These are phyloP conservation scores for Volucella bombylans DNA, from an alignment of 2,888 invertebrate species.

Conservation along the genomic window DNA sequence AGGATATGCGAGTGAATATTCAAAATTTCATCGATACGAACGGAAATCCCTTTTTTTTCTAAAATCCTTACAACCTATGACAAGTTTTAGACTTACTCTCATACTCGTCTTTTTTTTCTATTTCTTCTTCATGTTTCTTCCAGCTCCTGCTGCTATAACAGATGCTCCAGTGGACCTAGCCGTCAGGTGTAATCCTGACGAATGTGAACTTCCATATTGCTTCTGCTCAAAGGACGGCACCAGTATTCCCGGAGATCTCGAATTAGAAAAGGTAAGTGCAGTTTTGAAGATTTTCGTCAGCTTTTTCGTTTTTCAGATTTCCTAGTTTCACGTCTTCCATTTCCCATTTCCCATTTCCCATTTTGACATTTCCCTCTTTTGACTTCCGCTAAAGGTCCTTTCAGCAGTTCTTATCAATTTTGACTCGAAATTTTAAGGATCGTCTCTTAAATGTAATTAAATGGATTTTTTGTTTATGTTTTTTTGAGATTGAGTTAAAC, in stretches of 20 bases:
- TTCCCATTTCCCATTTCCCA: background rate
- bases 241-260: slow-evolving; percentile 91
- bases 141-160: slow-evolving; percentile 91
- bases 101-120: background rate
- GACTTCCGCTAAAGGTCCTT: no score
- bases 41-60: slow-evolving; percentile 8
- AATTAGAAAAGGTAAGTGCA: slow-evolving; percentile 89
- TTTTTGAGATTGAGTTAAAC: background rate
- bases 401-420: slow-evolving; percentile 38
- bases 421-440: background rate
- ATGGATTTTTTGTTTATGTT: slow-evolving; percentile 13
- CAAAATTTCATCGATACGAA: slow-evolving; percentile 30
- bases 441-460: slow-evolving; percentile 17
- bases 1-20: slow-evolving; percentile 20
- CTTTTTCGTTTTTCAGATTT: background rate
- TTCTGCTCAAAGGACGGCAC: slow-evolving; percentile 96
- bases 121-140: slow-evolving; percentile 42
- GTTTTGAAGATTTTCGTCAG: background rate
- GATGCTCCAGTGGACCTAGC: slow-evolving; percentile 92
- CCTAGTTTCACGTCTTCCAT: background rate
- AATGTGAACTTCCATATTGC: slow-evolving; percentile 93
- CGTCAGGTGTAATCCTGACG: slow-evolving; percentile 88
- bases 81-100: no score
- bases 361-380: no score
- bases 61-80: no score